Conservation (phyloP, 2,113 vertebrate genomes). For the Phaethornis superciliosus region DNA sequence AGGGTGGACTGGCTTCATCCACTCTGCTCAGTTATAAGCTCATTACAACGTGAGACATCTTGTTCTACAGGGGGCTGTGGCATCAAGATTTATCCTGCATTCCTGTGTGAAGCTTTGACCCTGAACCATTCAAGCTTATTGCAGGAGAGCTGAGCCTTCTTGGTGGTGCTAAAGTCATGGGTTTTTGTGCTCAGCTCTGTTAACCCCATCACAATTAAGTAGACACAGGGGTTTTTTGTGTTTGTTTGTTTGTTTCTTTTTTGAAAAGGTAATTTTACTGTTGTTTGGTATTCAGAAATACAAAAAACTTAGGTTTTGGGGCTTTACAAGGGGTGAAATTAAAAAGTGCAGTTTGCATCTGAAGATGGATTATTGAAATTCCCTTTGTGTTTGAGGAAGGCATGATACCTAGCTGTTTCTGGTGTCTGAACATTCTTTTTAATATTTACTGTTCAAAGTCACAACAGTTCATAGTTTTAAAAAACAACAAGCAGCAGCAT, state of each 20-base stretch:
- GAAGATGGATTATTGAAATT: neutral
- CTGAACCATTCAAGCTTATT: neutral
- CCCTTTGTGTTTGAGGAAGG: accelerated
- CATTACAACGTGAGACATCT: neutral
- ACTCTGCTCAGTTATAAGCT: neutral
- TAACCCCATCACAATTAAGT: neutral
- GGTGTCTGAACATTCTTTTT: neutral
- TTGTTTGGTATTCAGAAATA: neutral
- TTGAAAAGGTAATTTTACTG: neutral
- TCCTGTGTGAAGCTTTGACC: neutral
- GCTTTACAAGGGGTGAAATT: neutral
- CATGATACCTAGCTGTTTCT: neutral
- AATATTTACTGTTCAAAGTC: neutral
- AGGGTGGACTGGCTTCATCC: neutral
- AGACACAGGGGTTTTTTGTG: neutral
- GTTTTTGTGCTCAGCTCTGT: neutral
- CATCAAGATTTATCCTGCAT: neutral
- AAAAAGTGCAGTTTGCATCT: neutral
- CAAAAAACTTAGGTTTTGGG: accelerated
- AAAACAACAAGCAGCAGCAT: neutral
- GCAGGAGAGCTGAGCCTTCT: neutral
- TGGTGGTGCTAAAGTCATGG: neutral
- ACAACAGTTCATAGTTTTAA: neutral
- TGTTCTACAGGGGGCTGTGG: neutral
- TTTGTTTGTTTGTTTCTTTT: neutral